Percentiles rank a stretch among this genome's conserved stretches.
These are phyloP conservation scores for Ramphastos sulfuratus DNA, from an alignment of 2,113 vertebrate genomes.

Conservation along the genomic window DNA sequence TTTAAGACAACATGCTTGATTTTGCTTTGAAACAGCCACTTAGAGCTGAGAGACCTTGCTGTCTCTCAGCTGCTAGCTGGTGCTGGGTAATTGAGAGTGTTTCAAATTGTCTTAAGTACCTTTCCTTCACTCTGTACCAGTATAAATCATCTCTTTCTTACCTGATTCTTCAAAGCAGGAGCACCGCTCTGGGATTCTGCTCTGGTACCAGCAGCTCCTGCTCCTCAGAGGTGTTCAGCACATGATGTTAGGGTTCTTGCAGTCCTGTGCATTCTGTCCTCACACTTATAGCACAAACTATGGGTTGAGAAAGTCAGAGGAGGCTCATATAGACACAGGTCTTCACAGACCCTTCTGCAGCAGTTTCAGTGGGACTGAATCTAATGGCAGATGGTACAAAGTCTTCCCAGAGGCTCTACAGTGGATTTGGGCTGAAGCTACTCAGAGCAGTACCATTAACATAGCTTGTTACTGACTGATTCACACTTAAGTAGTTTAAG, in stretches of 20 bases:
- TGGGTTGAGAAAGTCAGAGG: background rate
- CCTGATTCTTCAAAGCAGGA: background rate
- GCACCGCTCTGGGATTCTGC: background rate
- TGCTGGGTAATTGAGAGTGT: background rate
- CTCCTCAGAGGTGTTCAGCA: background rate
- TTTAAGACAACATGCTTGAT: background rate
- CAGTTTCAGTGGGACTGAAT: background rate
- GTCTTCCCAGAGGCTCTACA: background rate
- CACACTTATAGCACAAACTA: background rate
- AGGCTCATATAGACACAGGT: background rate
- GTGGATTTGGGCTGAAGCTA: background rate
- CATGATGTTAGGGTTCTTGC: background rate
- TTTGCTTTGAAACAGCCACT: background rate
- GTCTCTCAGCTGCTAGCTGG: background rate
- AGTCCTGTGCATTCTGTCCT: background rate
- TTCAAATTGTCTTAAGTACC: background rate
- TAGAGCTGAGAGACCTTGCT: background rate
- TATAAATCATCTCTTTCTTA: background rate
- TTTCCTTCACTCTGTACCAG: background rate
- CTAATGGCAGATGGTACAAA: background rate
- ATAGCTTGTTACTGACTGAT: background rate
- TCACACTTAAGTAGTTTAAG: background rate
- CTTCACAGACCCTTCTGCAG: background rate
- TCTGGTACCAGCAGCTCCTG: background rate
- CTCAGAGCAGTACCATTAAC: background rate